phyloP scores from a whole-genome alignment of 2,113 vertebrate species.

The Eleginops maclovinus region DNA sequence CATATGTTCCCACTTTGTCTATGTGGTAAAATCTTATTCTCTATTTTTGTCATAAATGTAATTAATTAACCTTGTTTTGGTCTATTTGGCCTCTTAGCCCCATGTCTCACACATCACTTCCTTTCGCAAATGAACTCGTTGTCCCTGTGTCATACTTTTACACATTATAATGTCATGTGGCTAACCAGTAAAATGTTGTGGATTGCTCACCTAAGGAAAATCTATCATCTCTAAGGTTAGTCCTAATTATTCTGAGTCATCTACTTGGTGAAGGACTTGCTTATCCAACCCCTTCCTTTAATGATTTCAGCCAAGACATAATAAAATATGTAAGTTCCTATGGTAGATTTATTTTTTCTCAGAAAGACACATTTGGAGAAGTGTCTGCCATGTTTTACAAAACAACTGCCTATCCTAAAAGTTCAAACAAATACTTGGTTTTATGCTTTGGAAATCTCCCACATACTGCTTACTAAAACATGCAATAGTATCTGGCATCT shows the following conservation, averaged over 20 bases:
- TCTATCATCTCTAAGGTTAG: conserved; percentile 55
- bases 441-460: conserved; percentile 36
- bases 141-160: conserved; percentile 22
- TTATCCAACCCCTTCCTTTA: conserved; percentile 18
- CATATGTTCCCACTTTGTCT: background rate
- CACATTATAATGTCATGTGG: conserved; percentile 19
- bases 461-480: no score
- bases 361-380: conserved; percentile 24
- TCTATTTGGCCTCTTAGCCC: conserved; percentile 46
- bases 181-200: conserved; percentile 36
- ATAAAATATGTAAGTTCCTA: conserved; percentile 10
- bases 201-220: conserved; percentile 28
- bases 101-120: conserved; percentile 29
- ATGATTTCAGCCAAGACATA: conserved; percentile 11
- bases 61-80: conserved; percentile 42
- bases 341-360: background rate
- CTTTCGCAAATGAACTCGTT: conserved; percentile 25
- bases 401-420: conserved; percentile 43
- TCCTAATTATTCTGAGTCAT: conserved; percentile 35
- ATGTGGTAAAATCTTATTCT: background rate
- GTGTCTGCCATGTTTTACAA: conserved; percentile 27
- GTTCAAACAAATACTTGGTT: conserved; percentile 58
- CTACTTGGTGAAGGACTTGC: conserved; percentile 6
- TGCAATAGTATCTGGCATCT: background rate
- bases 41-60: no score